Conservation (phyloP, 2,797 vertebrate genomes). For the Podarcis lilfordi region DNA sequence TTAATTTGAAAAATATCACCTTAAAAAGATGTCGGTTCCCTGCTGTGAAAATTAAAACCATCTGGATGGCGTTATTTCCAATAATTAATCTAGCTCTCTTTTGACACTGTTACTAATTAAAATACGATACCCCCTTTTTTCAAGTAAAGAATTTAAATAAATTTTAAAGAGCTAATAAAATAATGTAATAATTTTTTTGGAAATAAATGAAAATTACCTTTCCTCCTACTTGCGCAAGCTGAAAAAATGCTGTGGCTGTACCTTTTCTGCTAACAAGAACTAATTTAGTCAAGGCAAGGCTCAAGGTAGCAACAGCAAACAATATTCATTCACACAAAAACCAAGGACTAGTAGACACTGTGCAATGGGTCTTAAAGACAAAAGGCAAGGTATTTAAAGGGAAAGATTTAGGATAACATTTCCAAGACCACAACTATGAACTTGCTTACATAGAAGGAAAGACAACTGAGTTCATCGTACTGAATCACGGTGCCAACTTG, state of each 20-base stretch:
- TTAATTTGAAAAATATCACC: conserved; percentile 83
- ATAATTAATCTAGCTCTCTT: conserved; percentile 82
- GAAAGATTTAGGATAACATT: background rate
- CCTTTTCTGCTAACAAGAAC: background rate
- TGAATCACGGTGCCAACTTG: background rate
- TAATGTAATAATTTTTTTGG: conserved; percentile 77
- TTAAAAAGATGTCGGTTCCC: conserved; percentile 78
- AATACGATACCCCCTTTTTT: conserved; percentile 75
- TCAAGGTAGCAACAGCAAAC: background rate
- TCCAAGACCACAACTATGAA: background rate
- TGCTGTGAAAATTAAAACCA: conserved; percentile 84
- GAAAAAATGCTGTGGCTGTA: fast-evolving
- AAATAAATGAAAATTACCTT: conserved; percentile 73
- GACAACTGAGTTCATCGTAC: background rate
- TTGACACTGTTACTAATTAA: conserved; percentile 82
- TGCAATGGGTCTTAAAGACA: fast-evolving
- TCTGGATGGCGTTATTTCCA: conserved; percentile 79
- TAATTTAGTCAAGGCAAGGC: background rate
- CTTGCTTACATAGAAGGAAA: background rate
- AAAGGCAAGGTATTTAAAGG: background rate
- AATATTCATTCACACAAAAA: background rate
- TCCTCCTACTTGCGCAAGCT: conserved; percentile 30
- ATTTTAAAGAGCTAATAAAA: conserved; percentile 82
- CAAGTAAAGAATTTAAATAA: conserved; percentile 81
- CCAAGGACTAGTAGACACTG: fast-evolving